These are phyloP conservation scores for Pangasianodon gigas DNA, from an alignment of 2,113 vertebrate species.

Conservation along the genomic window DNA sequence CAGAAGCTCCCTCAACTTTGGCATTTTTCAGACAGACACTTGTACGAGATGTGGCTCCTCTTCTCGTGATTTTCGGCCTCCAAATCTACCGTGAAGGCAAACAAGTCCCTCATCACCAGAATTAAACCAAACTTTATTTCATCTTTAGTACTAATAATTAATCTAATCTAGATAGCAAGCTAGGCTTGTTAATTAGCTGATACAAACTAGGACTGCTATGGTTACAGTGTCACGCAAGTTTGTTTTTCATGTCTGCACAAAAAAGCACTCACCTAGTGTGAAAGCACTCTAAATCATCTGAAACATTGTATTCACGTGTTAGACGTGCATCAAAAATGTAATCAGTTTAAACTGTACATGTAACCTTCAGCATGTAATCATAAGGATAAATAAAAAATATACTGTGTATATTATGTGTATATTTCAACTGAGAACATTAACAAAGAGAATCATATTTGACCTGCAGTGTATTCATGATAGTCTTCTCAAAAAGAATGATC, in stretches of 20 bases:
- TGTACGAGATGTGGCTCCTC: too few relatives aligned
- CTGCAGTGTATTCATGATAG: background rate
- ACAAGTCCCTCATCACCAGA: too few relatives aligned
- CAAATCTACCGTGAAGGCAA: too few relatives aligned
- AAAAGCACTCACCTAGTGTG: background rate
- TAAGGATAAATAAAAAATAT: too few relatives aligned
- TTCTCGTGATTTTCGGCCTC: too few relatives aligned
- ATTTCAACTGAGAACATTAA: background rate
- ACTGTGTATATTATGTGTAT: background rate
- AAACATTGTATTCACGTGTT: background rate
- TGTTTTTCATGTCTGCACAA: too few relatives aligned
- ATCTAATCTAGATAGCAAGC: background rate
- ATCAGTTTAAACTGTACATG: too few relatives aligned
- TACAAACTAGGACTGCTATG: background rate
- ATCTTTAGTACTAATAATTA: background rate
- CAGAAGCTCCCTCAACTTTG: too few relatives aligned
- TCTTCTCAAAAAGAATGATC: background rate
- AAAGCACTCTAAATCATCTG: background rate
- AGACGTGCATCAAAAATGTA: too few relatives aligned
- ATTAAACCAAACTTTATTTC: too few relatives aligned
- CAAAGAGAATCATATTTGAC: background rate
- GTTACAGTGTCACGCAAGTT: background rate
- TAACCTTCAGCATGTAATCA: too few relatives aligned
- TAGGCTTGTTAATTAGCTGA: background rate
- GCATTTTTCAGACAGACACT: background rate